Evolutionary conservation across 2,797 vertebrate species (phyloP), one percentile per base, ranked within the genome.

Genomic region (Chrosomus eos): DNA sequence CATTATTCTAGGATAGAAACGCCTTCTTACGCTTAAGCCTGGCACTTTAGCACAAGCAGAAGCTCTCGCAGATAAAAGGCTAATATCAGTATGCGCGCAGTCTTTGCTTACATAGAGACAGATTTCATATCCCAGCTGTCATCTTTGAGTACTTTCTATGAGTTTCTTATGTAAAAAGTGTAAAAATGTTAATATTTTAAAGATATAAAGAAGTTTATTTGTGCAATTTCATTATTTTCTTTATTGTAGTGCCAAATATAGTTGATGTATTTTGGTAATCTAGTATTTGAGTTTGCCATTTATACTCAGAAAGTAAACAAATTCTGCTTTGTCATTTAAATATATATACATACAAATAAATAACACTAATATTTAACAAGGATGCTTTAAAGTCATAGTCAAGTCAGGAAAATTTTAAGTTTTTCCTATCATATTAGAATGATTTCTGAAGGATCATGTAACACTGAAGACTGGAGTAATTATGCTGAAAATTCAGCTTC

Each of bases 11-110:
- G 45, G 14, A 70, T 80, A 26, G 33, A 53, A 80, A 80, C 48
- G 13, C 21, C 48, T 51, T 53, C 62, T 78, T 78, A 28, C 21
- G 38, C 45, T 51, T 16, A 58, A 38, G 31, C 73, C 51, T 53
- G 48, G 28, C 48, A 36, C 73, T 76, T 53, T 53, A 76, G 21
- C 73, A n/a, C 21, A 38, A n/a, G 51, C 51, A 36, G 90, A 78
- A 60, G 75, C 36, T 62, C 1, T 16, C 2, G 0, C 36, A 77
- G 55, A 78, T 62, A 5, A 78, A 78, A 62, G 31, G 16, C 38
- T 64, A 78, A 31, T 78, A 45, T 45, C 76, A 62, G 36, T 43
- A 7, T 82, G 51, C 62, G 66, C 45, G 38, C 18, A 53, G 23
- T 28, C 23, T 66, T 45, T 81, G 53, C 53, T 60, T 81, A 13